These are phyloP conservation scores for Arothron firmamentum DNA, from an alignment of 2,113 vertebrate genomes.

Conservation along the genomic window DNA sequence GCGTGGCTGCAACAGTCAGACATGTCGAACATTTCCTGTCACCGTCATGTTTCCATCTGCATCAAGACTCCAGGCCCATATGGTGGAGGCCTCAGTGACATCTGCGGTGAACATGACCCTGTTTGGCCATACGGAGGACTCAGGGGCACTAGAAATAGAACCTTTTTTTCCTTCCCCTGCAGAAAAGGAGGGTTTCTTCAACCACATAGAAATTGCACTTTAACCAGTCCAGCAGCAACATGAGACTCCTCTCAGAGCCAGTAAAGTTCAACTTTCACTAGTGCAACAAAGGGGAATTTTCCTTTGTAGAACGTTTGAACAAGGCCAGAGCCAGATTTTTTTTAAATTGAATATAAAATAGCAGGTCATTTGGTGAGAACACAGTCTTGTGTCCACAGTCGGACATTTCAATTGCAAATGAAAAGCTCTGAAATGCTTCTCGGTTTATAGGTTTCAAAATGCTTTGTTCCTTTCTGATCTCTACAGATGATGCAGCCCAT, in stretches of 20 bases:
- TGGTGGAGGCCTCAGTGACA: slow-evolving; percentile 10
- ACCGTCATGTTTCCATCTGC: slow-evolving; percentile 59
- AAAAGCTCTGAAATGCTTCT: too few species aligned
- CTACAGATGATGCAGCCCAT: too few species aligned
- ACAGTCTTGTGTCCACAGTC: too few species aligned
- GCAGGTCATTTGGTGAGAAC: too few species aligned
- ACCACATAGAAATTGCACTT: slow-evolving; percentile 40
- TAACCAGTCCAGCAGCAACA: slow-evolving; percentile 47
- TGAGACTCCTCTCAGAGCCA: slow-evolving; percentile 58
- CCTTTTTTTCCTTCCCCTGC: slow-evolving; percentile 20
- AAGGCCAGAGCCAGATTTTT: too few species aligned
- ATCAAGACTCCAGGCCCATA: slow-evolving; percentile 20
- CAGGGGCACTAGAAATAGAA: slow-evolving; percentile 17
- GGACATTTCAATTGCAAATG: too few species aligned
- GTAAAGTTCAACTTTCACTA: slow-evolving; percentile 58
- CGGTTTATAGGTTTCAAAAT: too few species aligned
- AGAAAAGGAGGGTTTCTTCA: slow-evolving; percentile 26
- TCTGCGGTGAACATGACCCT: slow-evolving; percentile 48
- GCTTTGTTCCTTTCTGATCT: too few species aligned
- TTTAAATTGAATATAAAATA: too few species aligned
- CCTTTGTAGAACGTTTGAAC: neutral
- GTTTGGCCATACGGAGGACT: slow-evolving; percentile 47
- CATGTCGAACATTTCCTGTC: slow-evolving; percentile 76
- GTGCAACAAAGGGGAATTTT: slow-evolving; percentile 25
- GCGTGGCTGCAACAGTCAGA: slow-evolving; percentile 55